Base-by-base conservation (phyloP, 2,888 invertebrate species). In the Oligia fasciuncula region DNA sequence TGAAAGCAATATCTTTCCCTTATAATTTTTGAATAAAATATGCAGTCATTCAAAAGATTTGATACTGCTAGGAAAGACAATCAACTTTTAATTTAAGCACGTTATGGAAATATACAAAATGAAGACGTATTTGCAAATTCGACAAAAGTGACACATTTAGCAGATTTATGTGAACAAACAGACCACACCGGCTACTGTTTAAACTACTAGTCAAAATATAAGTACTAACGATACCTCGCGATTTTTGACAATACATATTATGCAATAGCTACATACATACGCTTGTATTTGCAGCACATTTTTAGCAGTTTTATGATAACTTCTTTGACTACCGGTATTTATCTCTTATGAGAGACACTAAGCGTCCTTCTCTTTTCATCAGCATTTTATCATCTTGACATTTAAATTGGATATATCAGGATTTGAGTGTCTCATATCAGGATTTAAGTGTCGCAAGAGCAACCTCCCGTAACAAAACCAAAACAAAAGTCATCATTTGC, bases 121-220 rank as follows among this genome's bases (percentile, higher is more conserved):
- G 43, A 46, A 73, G 35, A 74, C 51, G 63, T 67, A 51, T 79
- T 71, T 62, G 66, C 43, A 43, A 74, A 78, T 73, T 76, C 19
- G 63, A 67, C 23, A 65, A 29, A 75, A 68, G 57, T 69, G 63
- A 76, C 62, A 70, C 14, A 77, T 70, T 83, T 81, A 81, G 69
- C 81, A 81, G 49, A 69, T n/a, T 43, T 11, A 49, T 17, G 76
- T 51, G 54, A 85, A 77, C 65, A 51, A 75, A 78, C 46, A 65
- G 14, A 72, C 54, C 49, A 77, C 49, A 77, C 23, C 46, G n/a
- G 65, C 68, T 71, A 73, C 66, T 80, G 68, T 80, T 80, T 77
- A 57, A 62, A 67, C 19, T 60, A 85, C 81, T 29, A 77, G n/a
- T 80, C 29, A 43, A 79, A 40, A 40, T 40, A 66, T 51, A 60